A percentile compares a stretch with the other conserved stretches of the same genome.
Conservation (phyloP, 2,888 invertebrate species). For the Heliconius sara region DNA sequence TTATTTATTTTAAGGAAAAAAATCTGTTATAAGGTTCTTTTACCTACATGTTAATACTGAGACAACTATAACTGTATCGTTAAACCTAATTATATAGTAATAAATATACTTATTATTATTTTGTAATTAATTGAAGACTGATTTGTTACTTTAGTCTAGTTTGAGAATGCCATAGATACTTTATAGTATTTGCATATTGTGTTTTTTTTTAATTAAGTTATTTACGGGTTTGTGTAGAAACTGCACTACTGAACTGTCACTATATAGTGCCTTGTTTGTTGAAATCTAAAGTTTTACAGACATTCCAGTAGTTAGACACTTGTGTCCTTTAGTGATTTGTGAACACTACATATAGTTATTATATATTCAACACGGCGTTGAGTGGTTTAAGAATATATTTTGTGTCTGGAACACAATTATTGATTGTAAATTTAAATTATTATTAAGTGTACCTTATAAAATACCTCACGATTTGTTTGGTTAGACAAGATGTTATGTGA, state of each 20-base stretch:
- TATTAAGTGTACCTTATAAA: constrained; percentile 47
- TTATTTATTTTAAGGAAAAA: constrained; percentile 34
- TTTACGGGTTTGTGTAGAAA: constrained; percentile 69
- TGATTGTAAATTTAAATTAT: constrained; percentile 39
- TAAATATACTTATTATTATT: constrained; percentile 71
- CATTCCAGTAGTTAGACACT: constrained; percentile 74
- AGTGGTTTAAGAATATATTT: constrained; percentile 44
- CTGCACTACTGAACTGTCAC: constrained; percentile 71
- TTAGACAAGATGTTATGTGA: constrained; percentile 67
- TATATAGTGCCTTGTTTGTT: constrained; percentile 81
- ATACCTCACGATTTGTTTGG: constrained; percentile 68
- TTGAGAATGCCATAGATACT: constrained; percentile 83
- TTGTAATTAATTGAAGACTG: constrained; percentile 82
- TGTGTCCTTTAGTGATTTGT: constrained; percentile 63
- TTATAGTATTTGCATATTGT: constrained; percentile 64
- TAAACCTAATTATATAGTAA: constrained; percentile 59
- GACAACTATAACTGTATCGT: constrained; percentile 44
- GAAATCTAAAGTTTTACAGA: constrained; percentile 65
- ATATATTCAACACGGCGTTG: constrained; percentile 39
- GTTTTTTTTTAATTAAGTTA: constrained; percentile 63
- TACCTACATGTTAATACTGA: constrained; percentile 49
- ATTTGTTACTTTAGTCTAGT: constrained; percentile 84
- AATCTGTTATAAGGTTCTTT: constrained; percentile 43
- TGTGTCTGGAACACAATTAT: constrained; percentile 48
- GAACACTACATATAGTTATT: constrained; percentile 43